Evolutionary conservation across 1,140 invertebrate genomes (phyloP).

Genomic region (Eumaeus atala): DNA sequence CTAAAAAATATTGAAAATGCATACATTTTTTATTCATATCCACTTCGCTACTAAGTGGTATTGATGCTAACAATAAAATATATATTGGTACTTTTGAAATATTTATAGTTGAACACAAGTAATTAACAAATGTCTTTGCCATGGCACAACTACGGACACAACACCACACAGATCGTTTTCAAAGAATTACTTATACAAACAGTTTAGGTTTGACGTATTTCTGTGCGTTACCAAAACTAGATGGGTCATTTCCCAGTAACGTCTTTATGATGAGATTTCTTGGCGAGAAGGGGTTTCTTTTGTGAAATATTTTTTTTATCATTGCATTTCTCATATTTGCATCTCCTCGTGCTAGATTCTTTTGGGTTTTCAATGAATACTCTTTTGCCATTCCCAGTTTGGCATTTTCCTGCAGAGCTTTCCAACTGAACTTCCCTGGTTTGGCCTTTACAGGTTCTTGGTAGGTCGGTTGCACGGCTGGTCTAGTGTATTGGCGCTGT

Average conservation of each 20-base stretch:
- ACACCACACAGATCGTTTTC: constrained; percentile 7
- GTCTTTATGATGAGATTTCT: constrained; percentile 51
- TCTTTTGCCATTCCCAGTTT: constrained; percentile 29
- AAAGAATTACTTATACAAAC: constrained; percentile 34
- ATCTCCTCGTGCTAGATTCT: constrained; percentile 43
- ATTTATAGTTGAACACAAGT: too few species aligned
- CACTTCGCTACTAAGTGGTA: background rate
- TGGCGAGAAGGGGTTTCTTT: constrained; percentile 58
- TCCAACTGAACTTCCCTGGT: constrained; percentile 36
- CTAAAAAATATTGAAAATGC: background rate
- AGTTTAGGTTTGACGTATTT: constrained; percentile 39
- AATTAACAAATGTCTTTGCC: too few species aligned
- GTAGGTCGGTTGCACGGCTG: background rate
- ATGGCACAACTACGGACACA: background rate
- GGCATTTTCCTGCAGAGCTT: constrained; percentile 38
- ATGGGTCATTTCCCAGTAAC: constrained; percentile 50
- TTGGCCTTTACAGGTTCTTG: constrained; percentile 26
- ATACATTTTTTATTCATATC: too few species aligned
- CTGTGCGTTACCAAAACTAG: constrained; percentile 42
- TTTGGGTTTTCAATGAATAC: constrained; percentile 41
- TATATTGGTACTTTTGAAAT: too few species aligned
- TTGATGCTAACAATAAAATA: background rate
- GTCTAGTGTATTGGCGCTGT: constrained; percentile 7
- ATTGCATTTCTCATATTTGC: constrained; percentile 47
- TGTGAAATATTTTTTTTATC: constrained; percentile 56